These are phyloP conservation scores for Steinernema carpocapsae DNA, from an alignment of 2,888 invertebrate species.

Conservation along the genomic window DNA sequence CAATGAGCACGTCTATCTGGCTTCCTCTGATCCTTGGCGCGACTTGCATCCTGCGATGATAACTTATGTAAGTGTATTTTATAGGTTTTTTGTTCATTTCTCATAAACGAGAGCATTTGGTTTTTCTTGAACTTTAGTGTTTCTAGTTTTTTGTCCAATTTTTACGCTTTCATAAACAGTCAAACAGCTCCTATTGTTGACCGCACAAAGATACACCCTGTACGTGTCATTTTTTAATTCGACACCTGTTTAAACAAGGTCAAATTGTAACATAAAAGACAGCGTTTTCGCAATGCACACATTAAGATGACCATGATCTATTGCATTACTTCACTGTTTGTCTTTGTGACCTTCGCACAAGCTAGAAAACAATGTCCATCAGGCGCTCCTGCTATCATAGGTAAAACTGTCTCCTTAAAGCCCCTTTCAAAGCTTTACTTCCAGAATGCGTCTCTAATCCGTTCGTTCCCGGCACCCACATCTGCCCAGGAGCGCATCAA, in stretches of 20 bases:
- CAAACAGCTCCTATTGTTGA: not conserved
- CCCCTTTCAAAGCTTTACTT: not conserved
- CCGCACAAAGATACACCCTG: not conserved
- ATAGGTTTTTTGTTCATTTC: not conserved
- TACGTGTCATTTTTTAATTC: not conserved
- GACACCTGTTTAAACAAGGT: not conserved
- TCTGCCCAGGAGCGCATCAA: slow-evolving; percentile 6
- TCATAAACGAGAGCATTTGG: not conserved
- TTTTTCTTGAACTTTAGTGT: no score
- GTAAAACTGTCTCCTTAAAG: not conserved
- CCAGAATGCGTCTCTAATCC: slow-evolving; percentile 19
- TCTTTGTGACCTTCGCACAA: not conserved
- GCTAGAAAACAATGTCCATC: not conserved
- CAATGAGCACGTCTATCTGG: no score
- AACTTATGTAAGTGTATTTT: no score
- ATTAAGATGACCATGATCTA: not conserved
- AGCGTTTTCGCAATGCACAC: not conserved
- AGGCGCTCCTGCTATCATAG: slow-evolving; percentile 9
- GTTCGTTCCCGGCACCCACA: slow-evolving; percentile 9
- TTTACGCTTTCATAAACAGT: not conserved
- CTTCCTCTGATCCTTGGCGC: no score
- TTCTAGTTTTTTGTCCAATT: not conserved
- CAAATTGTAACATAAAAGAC: not conserved
- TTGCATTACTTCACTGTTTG: not conserved
- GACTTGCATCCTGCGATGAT: no score